These are phyloP conservation scores for Telenomus remus DNA, from an alignment of 1,140 invertebrate species.

Conservation along the genomic window DNA sequence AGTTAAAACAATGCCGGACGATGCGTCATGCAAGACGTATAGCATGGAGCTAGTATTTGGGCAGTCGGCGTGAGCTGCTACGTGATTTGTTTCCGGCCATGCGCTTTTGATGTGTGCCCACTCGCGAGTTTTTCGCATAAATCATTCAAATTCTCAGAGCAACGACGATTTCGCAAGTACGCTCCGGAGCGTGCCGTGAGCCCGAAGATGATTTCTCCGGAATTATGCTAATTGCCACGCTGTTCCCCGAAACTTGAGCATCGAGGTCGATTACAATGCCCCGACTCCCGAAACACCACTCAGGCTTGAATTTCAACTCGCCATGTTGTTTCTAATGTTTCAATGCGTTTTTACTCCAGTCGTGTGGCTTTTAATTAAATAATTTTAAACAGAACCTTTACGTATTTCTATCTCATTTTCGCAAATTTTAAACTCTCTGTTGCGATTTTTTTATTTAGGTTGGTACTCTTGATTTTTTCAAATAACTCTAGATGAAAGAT, in stretches of 20 bases:
- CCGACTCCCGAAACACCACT: slow-evolving; percentile 46
- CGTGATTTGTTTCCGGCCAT: slow-evolving; percentile 52
- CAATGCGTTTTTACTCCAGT: too few species aligned
- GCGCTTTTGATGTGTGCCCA: slow-evolving; percentile 48
- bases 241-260: slow-evolving; percentile 64
- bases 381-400: too few species aligned
- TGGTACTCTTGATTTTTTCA: too few species aligned
- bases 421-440: too few species aligned
- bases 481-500: too few species aligned
- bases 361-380: too few species aligned
- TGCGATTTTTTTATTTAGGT: too few species aligned
- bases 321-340: not conserved
- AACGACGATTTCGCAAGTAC: not conserved
- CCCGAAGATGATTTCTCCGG: slow-evolving; percentile 68
- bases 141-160: slow-evolving; percentile 40
- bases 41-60: slow-evolving; percentile 15
- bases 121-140: slow-evolving; percentile 50
- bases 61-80: slow-evolving; percentile 40
- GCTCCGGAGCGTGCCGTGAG: slow-evolving; percentile 35
- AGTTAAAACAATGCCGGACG: slow-evolving; percentile 10
- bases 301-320: slow-evolving; percentile 38
- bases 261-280: slow-evolving; percentile 52
- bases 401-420: too few species aligned
- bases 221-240: slow-evolving; percentile 70
- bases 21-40: slow-evolving; percentile 22